Conservation (phyloP, 1,140 invertebrate genomes). For the Drosophila serrata region DNA sequence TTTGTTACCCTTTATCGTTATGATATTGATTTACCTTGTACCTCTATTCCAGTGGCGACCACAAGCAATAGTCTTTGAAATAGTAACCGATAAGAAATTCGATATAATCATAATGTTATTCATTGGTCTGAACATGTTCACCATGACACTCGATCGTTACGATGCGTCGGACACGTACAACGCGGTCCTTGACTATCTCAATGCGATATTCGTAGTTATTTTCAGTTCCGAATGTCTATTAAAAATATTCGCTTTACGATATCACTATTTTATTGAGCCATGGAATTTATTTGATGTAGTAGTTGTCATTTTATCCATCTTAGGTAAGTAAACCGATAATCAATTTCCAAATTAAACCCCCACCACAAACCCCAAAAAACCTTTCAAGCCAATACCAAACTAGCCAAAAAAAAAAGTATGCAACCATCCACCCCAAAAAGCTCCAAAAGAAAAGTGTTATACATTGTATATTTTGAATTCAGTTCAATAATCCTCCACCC, state of each 20-base stretch:
- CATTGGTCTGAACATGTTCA: conserved; percentile 99
- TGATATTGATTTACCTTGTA: conserved; percentile 45
- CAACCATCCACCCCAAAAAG: conserved; percentile 48
- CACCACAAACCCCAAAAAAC: conserved; percentile 27
- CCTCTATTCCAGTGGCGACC: conserved; percentile 92
- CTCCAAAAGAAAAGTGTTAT: conserved; percentile 22
- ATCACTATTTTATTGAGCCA: conserved; percentile 99
- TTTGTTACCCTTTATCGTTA: conserved; percentile 23
- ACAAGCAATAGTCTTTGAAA: conserved; percentile 98
- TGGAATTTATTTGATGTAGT: conserved; percentile 99
- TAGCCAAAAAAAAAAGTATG: conserved; percentile 41
- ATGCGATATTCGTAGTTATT: conserved; percentile 99
- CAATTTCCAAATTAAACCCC: conserved; percentile 45
- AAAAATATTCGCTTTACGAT: conserved; percentile 98
- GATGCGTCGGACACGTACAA: conserved; percentile 94
- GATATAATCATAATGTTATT: conserved; percentile 99
- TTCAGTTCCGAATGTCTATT: conserved; percentile 98
- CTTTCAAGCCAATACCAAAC: conserved; percentile 18
- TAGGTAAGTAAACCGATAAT: conserved; percentile 90
- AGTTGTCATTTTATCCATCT: conserved; percentile 99
- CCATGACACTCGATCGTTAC: conserved; percentile 99
- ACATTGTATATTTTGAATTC: conserved; percentile 39
- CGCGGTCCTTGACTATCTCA: conserved; percentile 94
- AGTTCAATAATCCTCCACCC: conserved; percentile 23
- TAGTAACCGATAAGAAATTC: conserved; percentile 99